Evolutionary conservation across 1,140 invertebrate genomes (phyloP).

Genomic region (Teleopsis dalmanni): DNA sequence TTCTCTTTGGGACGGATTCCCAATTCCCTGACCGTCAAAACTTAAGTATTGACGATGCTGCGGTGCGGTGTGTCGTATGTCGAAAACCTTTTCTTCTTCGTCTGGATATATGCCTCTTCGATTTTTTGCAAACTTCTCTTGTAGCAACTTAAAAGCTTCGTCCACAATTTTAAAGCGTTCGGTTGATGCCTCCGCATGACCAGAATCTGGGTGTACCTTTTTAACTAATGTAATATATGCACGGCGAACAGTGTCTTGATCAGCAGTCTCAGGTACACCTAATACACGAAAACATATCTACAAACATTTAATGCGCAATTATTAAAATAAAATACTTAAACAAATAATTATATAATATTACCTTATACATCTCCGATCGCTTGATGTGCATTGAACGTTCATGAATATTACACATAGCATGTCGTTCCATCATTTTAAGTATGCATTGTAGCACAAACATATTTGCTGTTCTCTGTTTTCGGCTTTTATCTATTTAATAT

Average conservation of each 20-base stretch:
- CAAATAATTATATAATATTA: no score
- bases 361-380: conserved; percentile 8
- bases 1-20: conserved; percentile 67
- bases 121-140: conserved; percentile 51
- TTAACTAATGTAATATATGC: conserved; percentile 72
- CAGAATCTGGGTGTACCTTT: conserved; percentile 74
- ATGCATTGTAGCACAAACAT: no score
- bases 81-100: conserved; percentile 46
- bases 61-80: conserved; percentile 70
- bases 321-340: no score
- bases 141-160: conserved; percentile 49
- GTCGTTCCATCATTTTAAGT: no score
- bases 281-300: conserved; percentile 61
- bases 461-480: no score
- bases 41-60: conserved; percentile 81
- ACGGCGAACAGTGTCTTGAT: conserved; percentile 60
- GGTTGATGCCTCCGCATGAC: conserved; percentile 55
- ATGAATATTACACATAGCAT: no score
- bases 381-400: conserved; percentile 14
- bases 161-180: conserved; percentile 65
- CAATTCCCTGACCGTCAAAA: conserved; percentile 68
- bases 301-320: no score
- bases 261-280: conserved; percentile 57
- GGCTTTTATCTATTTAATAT: no score
- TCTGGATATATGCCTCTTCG: conserved; percentile 43